Percentiles rank a stretch among this genome's conserved stretches.
These are phyloP conservation scores for Zaprionus tsacasi DNA, from an alignment of 1,140 invertebrate species.

Conservation along the genomic window DNA sequence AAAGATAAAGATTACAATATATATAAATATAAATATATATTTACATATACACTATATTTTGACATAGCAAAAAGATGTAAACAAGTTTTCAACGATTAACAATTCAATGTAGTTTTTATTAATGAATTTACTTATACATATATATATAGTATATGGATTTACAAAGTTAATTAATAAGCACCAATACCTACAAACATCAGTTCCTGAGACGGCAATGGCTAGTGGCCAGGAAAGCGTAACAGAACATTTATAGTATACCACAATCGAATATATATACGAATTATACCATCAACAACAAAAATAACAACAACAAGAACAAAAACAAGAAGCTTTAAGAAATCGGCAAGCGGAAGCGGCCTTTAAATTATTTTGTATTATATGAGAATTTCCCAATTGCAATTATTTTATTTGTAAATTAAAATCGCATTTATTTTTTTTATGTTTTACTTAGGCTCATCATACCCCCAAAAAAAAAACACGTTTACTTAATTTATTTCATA, in stretches of 20 bases:
- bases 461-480: slow-evolving; percentile 28
- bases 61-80: slow-evolving; percentile 21
- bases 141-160: slow-evolving; percentile 15
- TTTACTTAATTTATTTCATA: slow-evolving; percentile 66
- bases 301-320: slow-evolving; percentile 33
- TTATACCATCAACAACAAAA: slow-evolving; percentile 3
- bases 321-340: slow-evolving; percentile 69
- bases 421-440: slow-evolving; percentile 66
- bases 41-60: slow-evolving; percentile 41
- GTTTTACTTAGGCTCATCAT: slow-evolving; percentile 46
- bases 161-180: slow-evolving; percentile 44
- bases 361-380: slow-evolving; percentile 62
- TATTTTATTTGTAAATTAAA: slow-evolving; percentile 39
- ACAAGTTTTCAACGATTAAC: slow-evolving; percentile 52
- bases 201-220: slow-evolving; percentile 60
- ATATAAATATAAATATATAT: slow-evolving; percentile 31
- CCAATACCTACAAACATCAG: slow-evolving; percentile 62
- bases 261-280: slow-evolving; percentile 36
- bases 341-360: slow-evolving; percentile 41
- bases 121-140: slow-evolving; percentile 26
- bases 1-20: slow-evolving; percentile 21
- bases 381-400: slow-evolving; percentile 52
- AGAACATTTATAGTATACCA: slow-evolving; percentile 29
- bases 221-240: slow-evolving; percentile 23
- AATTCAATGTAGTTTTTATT: slow-evolving; percentile 59